Conservation (phyloP, 1,140 invertebrate species). For the Ceratina calcarata region DNA sequence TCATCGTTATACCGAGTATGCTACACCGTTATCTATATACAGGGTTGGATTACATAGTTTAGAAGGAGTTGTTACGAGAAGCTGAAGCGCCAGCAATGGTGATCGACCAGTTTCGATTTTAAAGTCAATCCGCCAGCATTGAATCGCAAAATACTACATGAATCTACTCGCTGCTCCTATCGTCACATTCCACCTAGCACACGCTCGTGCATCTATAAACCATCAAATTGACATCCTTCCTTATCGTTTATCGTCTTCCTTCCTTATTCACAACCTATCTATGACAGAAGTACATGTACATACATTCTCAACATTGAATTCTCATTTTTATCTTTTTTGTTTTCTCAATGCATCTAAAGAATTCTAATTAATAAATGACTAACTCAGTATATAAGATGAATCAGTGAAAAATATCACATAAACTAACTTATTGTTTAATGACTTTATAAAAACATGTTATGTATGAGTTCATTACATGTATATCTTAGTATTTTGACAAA, state of each 20-base stretch:
- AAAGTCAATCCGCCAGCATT: constrained; percentile 31
- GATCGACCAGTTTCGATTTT: constrained; percentile 9
- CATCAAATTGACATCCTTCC: constrained; percentile 4
- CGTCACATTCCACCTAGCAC: background rate
- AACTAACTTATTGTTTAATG: too few species aligned
- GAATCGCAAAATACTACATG: constrained; percentile 31
- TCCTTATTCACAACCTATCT: background rate
- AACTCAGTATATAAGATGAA: too few species aligned
- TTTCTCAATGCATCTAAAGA: too few species aligned
- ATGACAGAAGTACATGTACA: too few species aligned
- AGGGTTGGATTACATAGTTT: constrained; percentile 17
- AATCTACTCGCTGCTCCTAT: constrained; percentile 4
- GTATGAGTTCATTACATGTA: too few species aligned
- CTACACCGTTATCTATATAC: background rate
- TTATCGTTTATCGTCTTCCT: background rate
- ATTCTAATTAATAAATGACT: too few species aligned
- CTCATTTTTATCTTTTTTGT: background rate
- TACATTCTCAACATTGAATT: too few species aligned
- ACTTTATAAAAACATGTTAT: too few species aligned
- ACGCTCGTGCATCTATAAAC: background rate
- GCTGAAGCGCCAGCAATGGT: background rate
- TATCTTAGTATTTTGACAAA: too few species aligned
- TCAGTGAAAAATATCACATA: too few species aligned
- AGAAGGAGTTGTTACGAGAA: background rate
- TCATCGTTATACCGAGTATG: constrained; percentile 3